A percentile compares a stretch with the other conserved stretches of the same genome.
Evolutionary conservation across 2,888 invertebrate genomes (phyloP).

Genomic region (Sinohyriopsis cumingii): DNA sequence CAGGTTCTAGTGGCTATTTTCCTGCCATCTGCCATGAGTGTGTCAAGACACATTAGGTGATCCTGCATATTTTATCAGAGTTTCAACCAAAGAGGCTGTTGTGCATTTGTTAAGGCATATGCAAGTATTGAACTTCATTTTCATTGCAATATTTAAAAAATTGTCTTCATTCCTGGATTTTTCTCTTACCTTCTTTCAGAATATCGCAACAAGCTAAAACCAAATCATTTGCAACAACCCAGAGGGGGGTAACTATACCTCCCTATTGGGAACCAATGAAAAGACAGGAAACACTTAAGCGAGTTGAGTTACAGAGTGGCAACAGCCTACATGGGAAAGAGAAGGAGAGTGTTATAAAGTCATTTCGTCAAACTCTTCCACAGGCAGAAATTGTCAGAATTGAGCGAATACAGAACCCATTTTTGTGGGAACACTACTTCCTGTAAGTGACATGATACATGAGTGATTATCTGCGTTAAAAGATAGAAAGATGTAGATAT

Average conservation of each 20-base stretch:
- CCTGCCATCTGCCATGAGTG: no score
- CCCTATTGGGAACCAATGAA: slow-evolving; percentile 44
- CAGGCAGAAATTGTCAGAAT: slow-evolving; percentile 42
- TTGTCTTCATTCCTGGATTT: no score
- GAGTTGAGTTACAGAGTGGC: slow-evolving; percentile 16
- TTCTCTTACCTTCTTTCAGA: slow-evolving; percentile 12
- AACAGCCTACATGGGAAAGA: slow-evolving; percentile 37
- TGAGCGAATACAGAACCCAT: slow-evolving; percentile 45
- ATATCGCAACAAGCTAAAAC: slow-evolving; percentile 16
- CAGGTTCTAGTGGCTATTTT: no score
- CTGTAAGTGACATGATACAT: slow-evolving; percentile 31
- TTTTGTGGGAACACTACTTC: slow-evolving; percentile 44
- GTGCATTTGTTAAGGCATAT: no score
- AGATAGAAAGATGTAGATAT: no score
- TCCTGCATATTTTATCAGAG: no score
- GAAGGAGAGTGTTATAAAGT: slow-evolving; percentile 36
- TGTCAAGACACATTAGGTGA: no score
- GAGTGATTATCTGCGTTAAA: no score
- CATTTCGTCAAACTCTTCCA: slow-evolving; percentile 39
- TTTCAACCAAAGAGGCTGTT: no score
- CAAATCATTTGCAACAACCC: slow-evolving; percentile 16
- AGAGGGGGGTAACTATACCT: slow-evolving; percentile 26
- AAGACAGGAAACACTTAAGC: slow-evolving; percentile 3
- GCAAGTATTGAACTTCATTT: no score
- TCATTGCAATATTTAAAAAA: no score